A percentile compares a stretch with the other conserved stretches of the same genome.
Conservation (phyloP, 2,113 vertebrate genomes). For the Sceloporus tristichus region DNA sequence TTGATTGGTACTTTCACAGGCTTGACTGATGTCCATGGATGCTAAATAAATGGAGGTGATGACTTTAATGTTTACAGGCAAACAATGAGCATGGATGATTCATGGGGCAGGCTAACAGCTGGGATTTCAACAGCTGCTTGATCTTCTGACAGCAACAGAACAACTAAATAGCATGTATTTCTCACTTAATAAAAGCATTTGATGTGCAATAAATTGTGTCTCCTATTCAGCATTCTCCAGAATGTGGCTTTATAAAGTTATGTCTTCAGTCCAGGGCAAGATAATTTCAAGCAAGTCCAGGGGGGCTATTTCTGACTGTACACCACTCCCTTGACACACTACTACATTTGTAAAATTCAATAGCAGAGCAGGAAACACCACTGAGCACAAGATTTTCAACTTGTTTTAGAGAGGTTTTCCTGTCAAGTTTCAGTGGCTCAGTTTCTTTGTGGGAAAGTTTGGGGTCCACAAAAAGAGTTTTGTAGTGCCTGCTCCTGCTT, state of each 20-base stretch:
- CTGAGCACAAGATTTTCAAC: neutral
- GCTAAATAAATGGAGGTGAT: constrained; percentile 30
- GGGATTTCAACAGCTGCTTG: constrained; percentile 38
- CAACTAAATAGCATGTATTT: neutral
- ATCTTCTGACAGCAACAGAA: constrained; percentile 32
- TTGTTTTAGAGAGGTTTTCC: neutral
- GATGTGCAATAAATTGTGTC: neutral
- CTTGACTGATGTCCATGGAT: constrained; percentile 35
- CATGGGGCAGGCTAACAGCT: constrained; percentile 13
- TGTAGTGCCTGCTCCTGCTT: neutral
- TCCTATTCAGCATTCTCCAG: too few relatives aligned
- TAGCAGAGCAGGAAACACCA: neutral
- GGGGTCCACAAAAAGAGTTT: neutral
- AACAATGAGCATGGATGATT: constrained; percentile 27
- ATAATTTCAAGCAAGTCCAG: neutral
- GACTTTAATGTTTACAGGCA: neutral
- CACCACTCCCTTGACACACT: neutral
- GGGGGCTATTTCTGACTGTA: constrained; percentile 20
- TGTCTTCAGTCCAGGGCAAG: neutral
- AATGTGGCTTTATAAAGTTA: neutral
- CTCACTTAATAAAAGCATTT: constrained; percentile 14
- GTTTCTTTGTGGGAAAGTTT: neutral
- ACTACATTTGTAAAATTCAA: neutral
- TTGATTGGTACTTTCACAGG: constrained; percentile 18
- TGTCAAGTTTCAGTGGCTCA: neutral